phyloP scores from a whole-genome alignment of 2,797 vertebrate species.

The Chaetophractus vellerosus region DNA sequence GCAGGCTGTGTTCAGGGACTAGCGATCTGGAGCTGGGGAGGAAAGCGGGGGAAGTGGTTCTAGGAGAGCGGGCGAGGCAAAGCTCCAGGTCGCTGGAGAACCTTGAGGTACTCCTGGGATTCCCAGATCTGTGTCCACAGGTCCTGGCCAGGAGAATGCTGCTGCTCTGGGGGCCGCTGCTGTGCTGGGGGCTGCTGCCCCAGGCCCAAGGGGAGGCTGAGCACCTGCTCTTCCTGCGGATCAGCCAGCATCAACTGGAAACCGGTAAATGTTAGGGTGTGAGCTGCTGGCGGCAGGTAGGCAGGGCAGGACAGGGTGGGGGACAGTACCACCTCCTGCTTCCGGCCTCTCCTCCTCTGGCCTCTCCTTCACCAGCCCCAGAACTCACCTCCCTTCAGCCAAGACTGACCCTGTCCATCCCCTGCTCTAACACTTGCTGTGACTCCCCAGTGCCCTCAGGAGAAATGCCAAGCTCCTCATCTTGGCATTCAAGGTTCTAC shows the following conservation, averaged over 20 bases:
- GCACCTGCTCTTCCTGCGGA: not conserved
- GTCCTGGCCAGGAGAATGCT: constrained; percentile 10
- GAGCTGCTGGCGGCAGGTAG: not conserved
- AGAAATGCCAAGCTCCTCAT: not conserved
- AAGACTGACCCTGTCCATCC: not conserved
- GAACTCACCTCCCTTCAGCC: not conserved
- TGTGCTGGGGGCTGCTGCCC: constrained; percentile 61
- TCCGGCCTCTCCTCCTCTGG: not conserved
- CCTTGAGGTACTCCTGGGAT: not conserved
- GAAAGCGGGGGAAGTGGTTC: not conserved
- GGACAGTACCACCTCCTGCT: not conserved
- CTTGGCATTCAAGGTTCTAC: not conserved
- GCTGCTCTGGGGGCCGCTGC: constrained; percentile 52
- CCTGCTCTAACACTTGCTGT: not conserved
- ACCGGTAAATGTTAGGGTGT: not conserved
- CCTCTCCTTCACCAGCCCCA: not conserved
- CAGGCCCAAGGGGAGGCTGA: not conserved
- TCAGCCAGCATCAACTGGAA: not conserved
- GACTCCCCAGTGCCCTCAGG: not conserved
- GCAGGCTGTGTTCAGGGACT: not conserved
- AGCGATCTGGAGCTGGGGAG: not conserved
- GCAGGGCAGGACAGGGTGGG: rapidly evolving
- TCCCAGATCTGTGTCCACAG: not conserved
- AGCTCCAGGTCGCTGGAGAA: not conserved
- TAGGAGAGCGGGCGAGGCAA: too few species aligned